phyloP scores from a whole-genome alignment of 2,113 vertebrate genomes.

The Oxyruncus cristatus region DNA sequence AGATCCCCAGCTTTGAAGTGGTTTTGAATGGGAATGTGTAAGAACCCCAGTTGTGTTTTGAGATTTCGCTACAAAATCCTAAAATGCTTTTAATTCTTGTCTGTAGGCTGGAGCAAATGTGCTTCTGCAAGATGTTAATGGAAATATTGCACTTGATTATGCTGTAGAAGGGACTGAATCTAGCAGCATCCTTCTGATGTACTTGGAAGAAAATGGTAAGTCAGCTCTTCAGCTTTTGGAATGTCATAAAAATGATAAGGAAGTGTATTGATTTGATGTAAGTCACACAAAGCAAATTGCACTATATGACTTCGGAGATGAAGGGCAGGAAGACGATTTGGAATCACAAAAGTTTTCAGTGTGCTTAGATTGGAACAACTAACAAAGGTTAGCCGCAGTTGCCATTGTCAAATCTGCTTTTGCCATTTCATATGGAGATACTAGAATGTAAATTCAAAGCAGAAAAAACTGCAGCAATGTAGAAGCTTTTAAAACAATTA shows the following conservation, averaged over 20 bases:
- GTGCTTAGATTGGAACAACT: neutral
- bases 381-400: neutral
- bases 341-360: neutral
- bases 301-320: neutral
- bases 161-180: slow-evolving; percentile 88
- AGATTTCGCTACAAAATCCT: neutral
- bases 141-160: slow-evolving; percentile 89
- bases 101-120: slow-evolving; percentile 88
- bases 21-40: neutral
- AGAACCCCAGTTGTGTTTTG: neutral
- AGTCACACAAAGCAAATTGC: neutral
- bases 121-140: slow-evolving; percentile 90
- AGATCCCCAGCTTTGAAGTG: neutral
- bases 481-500: neutral
- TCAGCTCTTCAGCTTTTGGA: neutral
- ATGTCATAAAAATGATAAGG: neutral
- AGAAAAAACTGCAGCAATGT: neutral
- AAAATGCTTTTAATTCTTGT: neutral
- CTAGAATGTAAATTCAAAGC: neutral
- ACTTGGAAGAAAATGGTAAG: slow-evolving; percentile 92
- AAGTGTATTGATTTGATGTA: neutral
- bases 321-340: neutral
- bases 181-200: slow-evolving; percentile 83
- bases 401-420: neutral
- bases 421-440: neutral